A percentile compares a stretch with the other conserved stretches of the same genome.
phyloP scores from a whole-genome alignment of 2,888 invertebrate species.

The Hecatera dysodea region DNA sequence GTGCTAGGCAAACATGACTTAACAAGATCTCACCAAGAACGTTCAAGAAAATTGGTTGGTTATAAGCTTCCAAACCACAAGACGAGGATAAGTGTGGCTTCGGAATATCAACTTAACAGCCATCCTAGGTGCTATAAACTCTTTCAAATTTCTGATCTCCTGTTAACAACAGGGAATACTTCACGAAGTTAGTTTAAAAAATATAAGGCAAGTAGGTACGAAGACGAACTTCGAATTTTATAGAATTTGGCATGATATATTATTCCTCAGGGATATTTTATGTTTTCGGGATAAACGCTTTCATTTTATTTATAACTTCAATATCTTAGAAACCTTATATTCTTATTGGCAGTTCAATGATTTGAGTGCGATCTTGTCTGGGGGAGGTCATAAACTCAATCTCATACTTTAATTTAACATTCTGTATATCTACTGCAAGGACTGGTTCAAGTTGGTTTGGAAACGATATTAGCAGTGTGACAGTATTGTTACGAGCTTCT shows the following conservation, averaged over 20 bases:
- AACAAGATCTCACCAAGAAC: slow-evolving; percentile 40
- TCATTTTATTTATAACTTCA: slow-evolving; percentile 23
- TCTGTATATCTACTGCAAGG: neutral
- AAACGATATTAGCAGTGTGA: too few species aligned
- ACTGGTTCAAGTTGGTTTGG: too few species aligned
- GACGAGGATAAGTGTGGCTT: slow-evolving; percentile 33
- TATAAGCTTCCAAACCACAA: slow-evolving; percentile 36
- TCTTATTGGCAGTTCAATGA: slow-evolving; percentile 5
- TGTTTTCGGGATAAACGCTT: slow-evolving; percentile 20
- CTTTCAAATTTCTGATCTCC: slow-evolving; percentile 54
- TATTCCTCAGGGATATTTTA: slow-evolving; percentile 30
- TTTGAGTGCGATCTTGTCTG: neutral
- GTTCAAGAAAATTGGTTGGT: slow-evolving; percentile 23
- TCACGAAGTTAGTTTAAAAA: slow-evolving; percentile 40
- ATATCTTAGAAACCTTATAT: slow-evolving; percentile 16
- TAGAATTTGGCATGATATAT: slow-evolving; percentile 26
- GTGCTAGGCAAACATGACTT: slow-evolving; percentile 45
- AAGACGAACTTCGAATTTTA: slow-evolving; percentile 25
- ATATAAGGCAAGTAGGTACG: slow-evolving; percentile 8
- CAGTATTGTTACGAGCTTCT: too few species aligned
- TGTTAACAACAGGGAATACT: slow-evolving; percentile 40
- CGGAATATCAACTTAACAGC: slow-evolving; percentile 45
- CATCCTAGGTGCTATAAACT: slow-evolving; percentile 49
- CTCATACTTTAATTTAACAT: neutral
- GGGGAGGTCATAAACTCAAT: neutral